Conservation (phyloP, 92 coral and sea anemone genomes). For the Pocillopora grandis region DNA sequence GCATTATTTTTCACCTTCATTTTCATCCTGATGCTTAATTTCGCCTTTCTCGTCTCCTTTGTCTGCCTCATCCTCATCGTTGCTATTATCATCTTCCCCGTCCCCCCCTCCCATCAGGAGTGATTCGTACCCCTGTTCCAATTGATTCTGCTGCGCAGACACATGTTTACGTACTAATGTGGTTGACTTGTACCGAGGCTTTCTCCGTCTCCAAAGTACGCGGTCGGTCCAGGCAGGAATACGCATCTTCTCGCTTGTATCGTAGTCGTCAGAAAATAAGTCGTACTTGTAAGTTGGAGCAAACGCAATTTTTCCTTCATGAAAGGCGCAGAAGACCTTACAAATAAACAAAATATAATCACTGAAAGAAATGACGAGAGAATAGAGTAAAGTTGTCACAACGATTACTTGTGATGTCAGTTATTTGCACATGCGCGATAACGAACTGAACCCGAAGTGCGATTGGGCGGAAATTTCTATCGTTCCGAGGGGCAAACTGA, state of each 20-base stretch:
- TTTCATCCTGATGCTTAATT: neutral
- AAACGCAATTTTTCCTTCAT: constrained; percentile 84
- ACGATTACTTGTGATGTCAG: too few relatives aligned
- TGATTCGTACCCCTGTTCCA: constrained; percentile 19
- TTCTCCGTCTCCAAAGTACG: constrained; percentile 95
- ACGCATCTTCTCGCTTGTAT: constrained; percentile 97
- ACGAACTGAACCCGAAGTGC: too few relatives aligned
- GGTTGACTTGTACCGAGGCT: constrained; percentile 84
- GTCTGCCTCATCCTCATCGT: constrained; percentile 52
- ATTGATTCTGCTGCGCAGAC: constrained; percentile 31
- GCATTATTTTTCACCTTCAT: neutral
- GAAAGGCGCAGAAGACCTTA: constrained; percentile 91
- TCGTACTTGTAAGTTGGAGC: constrained; percentile 98
- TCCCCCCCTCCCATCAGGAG: constrained; percentile 48
- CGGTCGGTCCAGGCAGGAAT: constrained; percentile 99
- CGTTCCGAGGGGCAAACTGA: too few relatives aligned
- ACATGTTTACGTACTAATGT: constrained; percentile 61
- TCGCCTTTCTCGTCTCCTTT: constrained; percentile 30
- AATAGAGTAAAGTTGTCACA: neutral
- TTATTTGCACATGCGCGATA: too few relatives aligned
- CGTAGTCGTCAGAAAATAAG: constrained; percentile 96
- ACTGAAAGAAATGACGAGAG: neutral
- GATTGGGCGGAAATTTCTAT: too few relatives aligned
- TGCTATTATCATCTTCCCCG: constrained; percentile 42
- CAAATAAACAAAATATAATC: neutral